phyloP scores from a whole-genome alignment of 2,888 invertebrate genomes.

The Diplolepis rosae region DNA sequence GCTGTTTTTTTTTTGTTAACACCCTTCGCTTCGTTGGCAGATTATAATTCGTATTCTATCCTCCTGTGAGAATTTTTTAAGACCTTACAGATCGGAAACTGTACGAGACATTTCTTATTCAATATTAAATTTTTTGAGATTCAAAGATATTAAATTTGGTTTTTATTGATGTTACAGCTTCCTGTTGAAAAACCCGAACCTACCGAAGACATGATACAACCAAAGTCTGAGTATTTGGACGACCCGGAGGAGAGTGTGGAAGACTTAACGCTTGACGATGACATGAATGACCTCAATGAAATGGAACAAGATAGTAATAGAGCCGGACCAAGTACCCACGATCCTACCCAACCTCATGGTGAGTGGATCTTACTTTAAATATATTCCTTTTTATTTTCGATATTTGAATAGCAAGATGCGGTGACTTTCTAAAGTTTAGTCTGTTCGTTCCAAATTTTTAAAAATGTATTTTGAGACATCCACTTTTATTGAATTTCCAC shows the following conservation, averaged over 20 bases:
- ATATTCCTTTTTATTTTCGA: constrained; percentile 20
- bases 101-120: constrained; percentile 59
- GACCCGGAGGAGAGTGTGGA: constrained; percentile 86
- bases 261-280: constrained; percentile 89
- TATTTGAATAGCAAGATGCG: neutral
- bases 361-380: constrained; percentile 62
- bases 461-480: no score
- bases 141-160: neutral
- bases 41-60: constrained; percentile 67
- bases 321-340: constrained; percentile 79
- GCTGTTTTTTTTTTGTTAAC: constrained; percentile 48
- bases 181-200: constrained; percentile 76
- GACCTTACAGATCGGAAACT: constrained; percentile 67
- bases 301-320: constrained; percentile 82
- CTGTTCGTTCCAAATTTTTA: no score
- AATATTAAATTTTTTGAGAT: constrained; percentile 13
- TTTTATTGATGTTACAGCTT: constrained; percentile 55
- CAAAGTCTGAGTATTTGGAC: constrained; percentile 84
- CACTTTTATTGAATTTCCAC: no score
- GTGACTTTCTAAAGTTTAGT: no score
- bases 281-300: constrained; percentile 80
- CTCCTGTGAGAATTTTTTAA: constrained; percentile 62
- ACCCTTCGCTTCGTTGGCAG: constrained; percentile 71
- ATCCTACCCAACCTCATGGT: constrained; percentile 80
- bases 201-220: constrained; percentile 78